Base-by-base conservation (phyloP, 2,888 invertebrate genomes). In the Epiblema foenella region DNA sequence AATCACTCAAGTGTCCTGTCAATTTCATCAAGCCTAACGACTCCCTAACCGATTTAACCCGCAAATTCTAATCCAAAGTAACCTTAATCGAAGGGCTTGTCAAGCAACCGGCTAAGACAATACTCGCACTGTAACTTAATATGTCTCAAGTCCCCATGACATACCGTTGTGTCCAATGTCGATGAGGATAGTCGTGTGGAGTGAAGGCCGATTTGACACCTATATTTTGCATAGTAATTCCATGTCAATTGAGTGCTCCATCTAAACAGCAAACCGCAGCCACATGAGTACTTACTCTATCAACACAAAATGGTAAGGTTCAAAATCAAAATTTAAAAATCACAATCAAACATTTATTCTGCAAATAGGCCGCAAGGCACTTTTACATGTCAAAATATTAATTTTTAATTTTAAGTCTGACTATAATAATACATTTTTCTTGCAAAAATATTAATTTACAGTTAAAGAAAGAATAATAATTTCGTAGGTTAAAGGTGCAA, bases 101-200 rank as follows among this genome's bases (percentile, higher is more conserved):
- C 64, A 64, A 64, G 52, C 52, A 24, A 39, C 52, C 20, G 15
- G n/a, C 64, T 54, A 64, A 64, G 64, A 54, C 64, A 64, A 39
- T 63, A 15, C n/a, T 46, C 15, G 46, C 12, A n/a, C n/a, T 52
- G 64, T 39, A 64, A 64, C 64, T 54, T 24, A 64, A 64, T 64
- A 64, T 39, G 52, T 37, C 3, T 17, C 33, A 20, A 54, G 39
- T 54, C 12, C 39, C 37, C 24, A 24, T 54, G 24, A 64, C n/a
- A 54, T 64, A 20, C 63, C 51, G 52, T 52, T 46, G 24, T 49
- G 29, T 49, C 18, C 20, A 17, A 10, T n/a, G 20, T n/a, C 11
- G 4, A 15, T 33, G 9, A 52, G 18, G 37, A 63, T 15, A 3
- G 63, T 39, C 20, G 20, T 60, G 46, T 24, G 46, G n/a, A n/a